Evolutionary conservation across 2,113 vertebrate genomes (phyloP), one percentile per base, ranked within the genome.

Genomic region (Deroptyus accipitrinus): DNA sequence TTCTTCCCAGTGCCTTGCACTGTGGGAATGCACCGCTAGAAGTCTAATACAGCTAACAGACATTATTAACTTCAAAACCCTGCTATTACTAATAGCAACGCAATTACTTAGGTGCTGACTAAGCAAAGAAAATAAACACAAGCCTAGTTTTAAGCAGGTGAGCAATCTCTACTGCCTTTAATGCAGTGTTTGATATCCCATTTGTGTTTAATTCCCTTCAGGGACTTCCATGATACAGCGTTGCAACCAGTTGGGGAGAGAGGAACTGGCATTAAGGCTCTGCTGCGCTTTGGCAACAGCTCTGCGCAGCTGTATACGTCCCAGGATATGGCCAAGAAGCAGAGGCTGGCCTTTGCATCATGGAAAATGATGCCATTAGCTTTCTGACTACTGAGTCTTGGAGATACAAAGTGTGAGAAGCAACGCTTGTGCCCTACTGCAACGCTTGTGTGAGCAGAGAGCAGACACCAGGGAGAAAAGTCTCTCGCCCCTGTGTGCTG

Each of bases 91-190:
- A 83, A 92, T 17, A 46, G 68, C 49, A 92, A 41, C 33, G 55
- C 59, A 57, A 67, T 39, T 75, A 68, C 41, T 87, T 87, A 76
- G 57, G 75, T 37, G 67, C 90, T 94, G 93, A 86, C 59, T 78
- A 90, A 93, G 85, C 72, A 78, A 77, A 54, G 75, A 83, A 94
- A 94, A 81, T 48, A 92, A 94, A 83, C 3, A 24, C 0, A 2
- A 91, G 82, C 28, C 49, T 59, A 57, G 64, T 51, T 90, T 91
- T 83, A 85, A 94, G 83, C 31, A 93, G 92, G 83, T 90, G 87
- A 95, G 51, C 74, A 95, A 96, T 51, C 86, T 61, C 68, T 25
- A 27, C 33, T 48, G 79, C 49, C 51, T 77, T 85, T 68, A 85
- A 73, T 20, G 41, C 25, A 24, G 68, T 51, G 63, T 54, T 79